phyloP scores from a whole-genome alignment of 2,797 vertebrate species.

The Hemitrygon akajei region DNA sequence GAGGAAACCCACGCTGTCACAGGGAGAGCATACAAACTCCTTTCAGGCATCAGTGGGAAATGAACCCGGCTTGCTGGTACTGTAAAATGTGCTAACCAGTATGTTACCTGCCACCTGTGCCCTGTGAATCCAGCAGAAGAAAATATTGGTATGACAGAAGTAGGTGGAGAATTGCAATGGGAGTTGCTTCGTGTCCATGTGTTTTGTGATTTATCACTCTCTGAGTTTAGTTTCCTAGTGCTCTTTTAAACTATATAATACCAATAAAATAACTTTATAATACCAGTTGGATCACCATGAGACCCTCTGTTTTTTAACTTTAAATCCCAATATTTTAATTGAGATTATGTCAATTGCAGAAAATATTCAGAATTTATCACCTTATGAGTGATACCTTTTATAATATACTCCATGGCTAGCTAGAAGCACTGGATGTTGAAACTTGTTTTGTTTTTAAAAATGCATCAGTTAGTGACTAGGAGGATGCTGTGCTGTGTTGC shows the following conservation, averaged over 20 bases:
- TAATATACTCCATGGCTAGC: not conserved
- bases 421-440: not conserved
- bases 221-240: slow-evolving; percentile 11
- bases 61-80: too few relatives aligned
- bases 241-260: not conserved
- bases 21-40: too few relatives aligned
- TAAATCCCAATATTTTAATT: not conserved
- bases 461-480: not conserved
- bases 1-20: too few relatives aligned
- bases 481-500: not conserved
- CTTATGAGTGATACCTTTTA: not conserved
- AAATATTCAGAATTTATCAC: not conserved
- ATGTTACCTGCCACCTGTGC: not conserved
- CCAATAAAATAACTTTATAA: not conserved
- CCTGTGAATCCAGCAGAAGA: not conserved
- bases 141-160: not conserved
- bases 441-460: slow-evolving; percentile 1
- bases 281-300: not conserved
- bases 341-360: slow-evolving; percentile 16
- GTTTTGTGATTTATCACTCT: not conserved
- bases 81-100: too few relatives aligned
- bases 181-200: not conserved
- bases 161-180: not conserved
- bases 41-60: too few relatives aligned
- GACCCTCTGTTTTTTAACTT: not conserved